Conservation (phyloP, 2,113 vertebrate genomes). For the Paracanthobrama guichenoti region DNA sequence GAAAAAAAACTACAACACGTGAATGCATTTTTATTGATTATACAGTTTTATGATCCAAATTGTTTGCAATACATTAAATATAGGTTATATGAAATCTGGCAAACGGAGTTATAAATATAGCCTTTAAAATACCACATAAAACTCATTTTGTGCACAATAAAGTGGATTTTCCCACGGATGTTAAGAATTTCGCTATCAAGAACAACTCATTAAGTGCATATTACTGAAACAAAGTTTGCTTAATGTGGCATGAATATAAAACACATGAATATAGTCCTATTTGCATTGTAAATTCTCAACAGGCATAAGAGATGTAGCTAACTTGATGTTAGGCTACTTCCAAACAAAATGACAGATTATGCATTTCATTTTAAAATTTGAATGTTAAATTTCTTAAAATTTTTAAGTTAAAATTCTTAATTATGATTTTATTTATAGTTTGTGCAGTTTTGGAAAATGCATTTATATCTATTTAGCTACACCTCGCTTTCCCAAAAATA, state of each 20-base stretch:
- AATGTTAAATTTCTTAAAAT: neutral
- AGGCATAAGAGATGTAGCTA: neutral
- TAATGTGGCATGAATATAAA: constrained; percentile 65
- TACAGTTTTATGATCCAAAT: neutral
- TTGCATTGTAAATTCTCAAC: constrained; percentile 49
- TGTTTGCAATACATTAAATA: neutral
- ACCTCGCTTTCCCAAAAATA: constrained; percentile 43
- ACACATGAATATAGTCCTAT: constrained; percentile 13
- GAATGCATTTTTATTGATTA: neutral
- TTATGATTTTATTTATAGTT: neutral
- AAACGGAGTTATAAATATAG: neutral
- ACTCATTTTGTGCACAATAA: neutral
- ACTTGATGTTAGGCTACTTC: too few relatives aligned
- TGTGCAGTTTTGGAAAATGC: neutral
- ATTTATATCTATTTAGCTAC: constrained; percentile 18
- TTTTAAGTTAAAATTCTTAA: neutral
- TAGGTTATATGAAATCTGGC: neutral
- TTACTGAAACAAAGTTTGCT: constrained; percentile 65
- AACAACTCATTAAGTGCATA: constrained; percentile 58
- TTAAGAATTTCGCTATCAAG: constrained; percentile 71
- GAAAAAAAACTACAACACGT: neutral
- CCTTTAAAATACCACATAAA: neutral
- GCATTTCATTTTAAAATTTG: neutral
- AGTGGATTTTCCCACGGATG: constrained; percentile 37
- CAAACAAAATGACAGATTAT: neutral